Base-by-base conservation (phyloP, 2,888 invertebrate genomes). In the Teleiodes luculella region DNA sequence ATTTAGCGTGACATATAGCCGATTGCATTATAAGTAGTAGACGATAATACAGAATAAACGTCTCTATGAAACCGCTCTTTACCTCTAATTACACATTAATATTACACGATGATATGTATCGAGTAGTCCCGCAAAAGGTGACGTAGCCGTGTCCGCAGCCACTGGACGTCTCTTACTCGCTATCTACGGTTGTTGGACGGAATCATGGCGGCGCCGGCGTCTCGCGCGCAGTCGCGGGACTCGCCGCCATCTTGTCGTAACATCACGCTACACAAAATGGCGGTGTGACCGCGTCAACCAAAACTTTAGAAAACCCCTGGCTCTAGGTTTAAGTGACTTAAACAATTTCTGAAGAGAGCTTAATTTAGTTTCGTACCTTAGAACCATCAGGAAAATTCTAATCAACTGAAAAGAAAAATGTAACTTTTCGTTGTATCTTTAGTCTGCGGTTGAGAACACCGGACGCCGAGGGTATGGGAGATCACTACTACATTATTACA, bases 21-120 rank as follows among this genome's bases (percentile, higher is more conserved):
- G 81, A 84, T 83, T 82, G 83, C 80, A 82, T 80, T 83, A 79
- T 69, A 78, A 83, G 79, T 80, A 83, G 78, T 83, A 87, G 87
- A 86, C 78, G 80, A 84, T 76, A 80, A 85, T 86, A 89, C 81
- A 87, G 86, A 88, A 88, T 89, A 87, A 86, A 89, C 83, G 87
- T 88, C 88, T 88, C 87, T 89, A 88, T 91, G 91, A 87, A 88
- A 88, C 86, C 82, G 85, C 78, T 83, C 79, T 80, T 82, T 86
- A 86, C 75, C 78, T 67, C 87, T 88, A 88, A 87, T 88, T 90
- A 91, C 81, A 86, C 76, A 85, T 87, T 91, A 92, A 88, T 89
- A 91, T 92, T 92, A 92, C 84, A 84, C 92, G 92, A 91, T 93
- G 93, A 93, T 93, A 92, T 92, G 92, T 92, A 92, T 91, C 91